Percentiles rank a stretch among this genome's conserved stretches.
Conservation (phyloP, 64 coral and sea anemone species). For the Actinia tenebrosa region DNA sequence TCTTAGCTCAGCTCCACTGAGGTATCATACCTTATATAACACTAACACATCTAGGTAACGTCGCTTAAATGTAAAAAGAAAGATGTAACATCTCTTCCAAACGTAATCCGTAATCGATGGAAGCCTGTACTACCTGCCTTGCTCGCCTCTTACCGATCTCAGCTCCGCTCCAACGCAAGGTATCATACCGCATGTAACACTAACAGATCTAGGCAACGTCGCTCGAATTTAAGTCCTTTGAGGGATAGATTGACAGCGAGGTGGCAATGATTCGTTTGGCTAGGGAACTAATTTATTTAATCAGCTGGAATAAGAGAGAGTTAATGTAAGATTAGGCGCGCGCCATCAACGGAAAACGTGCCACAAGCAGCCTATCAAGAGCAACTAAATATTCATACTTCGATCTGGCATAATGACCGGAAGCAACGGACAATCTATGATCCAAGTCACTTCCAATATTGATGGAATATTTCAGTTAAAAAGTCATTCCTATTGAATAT, state of each 20-base stretch:
- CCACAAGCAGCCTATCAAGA: background rate
- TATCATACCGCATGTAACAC: background rate
- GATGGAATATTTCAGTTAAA: constrained; percentile 10
- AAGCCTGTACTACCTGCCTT: too few relatives aligned
- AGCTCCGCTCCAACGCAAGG: background rate
- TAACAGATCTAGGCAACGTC: background rate
- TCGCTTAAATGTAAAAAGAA: background rate
- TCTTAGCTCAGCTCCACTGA: too few relatives aligned
- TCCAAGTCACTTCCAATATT: constrained; percentile 7
- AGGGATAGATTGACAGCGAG: background rate
- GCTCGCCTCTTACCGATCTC: background rate
- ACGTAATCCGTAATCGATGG: background rate
- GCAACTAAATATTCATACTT: background rate
- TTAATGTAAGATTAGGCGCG: constrained; percentile 11
- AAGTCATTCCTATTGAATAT: background rate
- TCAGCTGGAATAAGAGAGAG: constrained; percentile 1
- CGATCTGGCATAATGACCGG: background rate
- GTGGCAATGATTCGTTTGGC: background rate
- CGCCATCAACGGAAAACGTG: background rate
- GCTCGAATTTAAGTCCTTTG: background rate
- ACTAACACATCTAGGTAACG: background rate
- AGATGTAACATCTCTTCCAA: background rate
- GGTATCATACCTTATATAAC: background rate
- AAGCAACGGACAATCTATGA: constrained; percentile 5
- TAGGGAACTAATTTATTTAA: constrained; percentile 16